Percentiles rank a stretch among this genome's conserved stretches.
phyloP scores from a whole-genome alignment of 2,113 vertebrate species.

The Cheirogaleus medius region DNA sequence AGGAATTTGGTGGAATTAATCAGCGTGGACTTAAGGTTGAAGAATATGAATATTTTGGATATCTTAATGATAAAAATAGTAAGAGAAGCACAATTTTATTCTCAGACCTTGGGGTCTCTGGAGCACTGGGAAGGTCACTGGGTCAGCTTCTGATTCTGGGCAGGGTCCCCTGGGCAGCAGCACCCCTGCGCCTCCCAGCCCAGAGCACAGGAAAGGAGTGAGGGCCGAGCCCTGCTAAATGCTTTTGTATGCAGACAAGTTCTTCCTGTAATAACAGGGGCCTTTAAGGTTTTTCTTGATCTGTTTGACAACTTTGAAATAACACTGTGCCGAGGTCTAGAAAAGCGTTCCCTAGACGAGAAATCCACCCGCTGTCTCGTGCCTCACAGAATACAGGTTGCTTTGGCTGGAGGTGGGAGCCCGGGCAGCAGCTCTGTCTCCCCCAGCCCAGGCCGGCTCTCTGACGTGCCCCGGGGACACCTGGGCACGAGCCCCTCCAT shows the following conservation, averaged over 20 bases:
- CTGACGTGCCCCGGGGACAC: constrained; percentile 86
- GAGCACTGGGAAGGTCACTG: rapidly evolving
- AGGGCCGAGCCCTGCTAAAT: rapidly evolving
- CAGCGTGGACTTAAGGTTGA: not conserved
- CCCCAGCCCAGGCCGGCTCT: constrained; percentile 82
- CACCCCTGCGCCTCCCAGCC: not conserved
- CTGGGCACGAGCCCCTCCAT: constrained; percentile 56
- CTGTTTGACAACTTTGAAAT: no score
- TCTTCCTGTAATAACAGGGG: rapidly evolving
- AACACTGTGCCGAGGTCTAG: rapidly evolving
- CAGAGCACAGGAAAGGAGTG: not conserved
- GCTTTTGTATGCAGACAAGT: rapidly evolving
- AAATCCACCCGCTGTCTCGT: rapidly evolving
- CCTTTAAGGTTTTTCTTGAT: rapidly evolving
- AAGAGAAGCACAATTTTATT: rapidly evolving
- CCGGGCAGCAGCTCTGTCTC: constrained; percentile 74
- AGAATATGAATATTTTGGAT: not conserved
- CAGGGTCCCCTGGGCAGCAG: rapidly evolving
- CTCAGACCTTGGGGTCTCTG: not conserved
- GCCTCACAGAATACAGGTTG: rapidly evolving
- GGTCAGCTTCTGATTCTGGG: rapidly evolving
- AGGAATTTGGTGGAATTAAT: not conserved
- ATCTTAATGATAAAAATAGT: not conserved
- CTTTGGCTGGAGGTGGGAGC: rapidly evolving
- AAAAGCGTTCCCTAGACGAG: not conserved